Percentiles rank a stretch among this genome's conserved stretches.
Evolutionary conservation across 1,140 invertebrate genomes (phyloP).

Genomic region (Metaphire vulgaris): DNA sequence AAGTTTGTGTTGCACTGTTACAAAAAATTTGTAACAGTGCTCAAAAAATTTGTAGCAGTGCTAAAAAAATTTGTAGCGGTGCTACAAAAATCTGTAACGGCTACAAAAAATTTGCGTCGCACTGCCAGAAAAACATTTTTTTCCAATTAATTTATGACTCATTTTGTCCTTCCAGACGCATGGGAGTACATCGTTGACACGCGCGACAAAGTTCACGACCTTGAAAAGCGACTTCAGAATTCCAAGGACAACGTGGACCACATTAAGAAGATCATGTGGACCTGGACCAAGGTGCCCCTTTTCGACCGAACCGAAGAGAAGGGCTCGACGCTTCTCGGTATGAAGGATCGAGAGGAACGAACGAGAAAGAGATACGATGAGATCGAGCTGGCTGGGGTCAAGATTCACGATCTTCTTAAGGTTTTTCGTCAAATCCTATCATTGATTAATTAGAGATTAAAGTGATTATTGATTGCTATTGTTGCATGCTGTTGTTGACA

Average conservation of each 20-base stretch:
- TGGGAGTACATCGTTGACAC: slow-evolving; percentile 73
- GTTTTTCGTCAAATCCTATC: not conserved
- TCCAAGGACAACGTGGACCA: slow-evolving; percentile 76
- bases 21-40: not conserved
- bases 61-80: not conserved
- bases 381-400: slow-evolving; percentile 64
- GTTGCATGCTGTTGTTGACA: not conserved
- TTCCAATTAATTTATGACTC: not conserved
- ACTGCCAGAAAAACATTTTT: not conserved
- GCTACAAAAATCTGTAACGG: not conserved
- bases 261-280: slow-evolving; percentile 67
- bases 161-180: slow-evolving; percentile 56
- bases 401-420: slow-evolving; percentile 61
- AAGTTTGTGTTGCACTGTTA: not conserved
- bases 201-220: slow-evolving; percentile 65
- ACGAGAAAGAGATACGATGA: slow-evolving; percentile 67
- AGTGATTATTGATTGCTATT: not conserved
- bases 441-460: not conserved
- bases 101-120: not conserved
- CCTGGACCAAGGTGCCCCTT: slow-evolving; percentile 70
- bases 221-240: slow-evolving; percentile 72
- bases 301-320: slow-evolving; percentile 75
- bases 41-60: not conserved
- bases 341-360: slow-evolving; percentile 73
- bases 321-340: slow-evolving; percentile 69